These are phyloP conservation scores for Alentia gelatinosa DNA, from an alignment of 2,888 invertebrate genomes.

Conservation along the genomic window DNA sequence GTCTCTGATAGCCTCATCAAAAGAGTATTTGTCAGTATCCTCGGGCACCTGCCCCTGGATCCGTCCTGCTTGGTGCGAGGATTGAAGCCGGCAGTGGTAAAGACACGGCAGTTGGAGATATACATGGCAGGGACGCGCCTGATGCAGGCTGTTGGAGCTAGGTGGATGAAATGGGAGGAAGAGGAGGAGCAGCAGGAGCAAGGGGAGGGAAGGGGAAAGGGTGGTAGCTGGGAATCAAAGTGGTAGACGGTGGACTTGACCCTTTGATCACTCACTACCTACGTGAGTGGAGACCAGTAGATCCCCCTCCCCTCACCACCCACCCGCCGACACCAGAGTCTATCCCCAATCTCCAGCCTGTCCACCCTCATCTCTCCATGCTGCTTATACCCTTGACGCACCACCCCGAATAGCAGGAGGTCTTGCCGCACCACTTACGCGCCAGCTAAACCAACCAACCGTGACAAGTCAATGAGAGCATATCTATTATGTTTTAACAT, in stretches of 20 bases:
- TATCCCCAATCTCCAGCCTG: background rate
- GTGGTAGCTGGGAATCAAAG: background rate
- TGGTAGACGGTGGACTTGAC: background rate
- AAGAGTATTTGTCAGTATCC: slow-evolving; percentile 22
- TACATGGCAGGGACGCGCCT: background rate
- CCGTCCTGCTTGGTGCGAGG: background rate
- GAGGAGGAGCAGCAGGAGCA: background rate
- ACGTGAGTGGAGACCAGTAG: background rate
- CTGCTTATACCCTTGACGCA: background rate
- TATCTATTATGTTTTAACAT: no score
- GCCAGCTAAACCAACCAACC: no score
- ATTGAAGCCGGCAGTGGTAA: background rate
- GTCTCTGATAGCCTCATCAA: slow-evolving; percentile 14
- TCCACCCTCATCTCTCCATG: background rate
- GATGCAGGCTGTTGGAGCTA: background rate
- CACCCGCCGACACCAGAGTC: background rate
- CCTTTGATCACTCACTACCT: background rate
- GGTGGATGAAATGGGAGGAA: background rate
- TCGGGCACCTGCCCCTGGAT: background rate
- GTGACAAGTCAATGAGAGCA: no score
- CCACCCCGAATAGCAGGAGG: no score
- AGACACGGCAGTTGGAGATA: background rate
- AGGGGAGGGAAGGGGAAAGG: background rate
- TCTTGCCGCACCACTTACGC: no score
- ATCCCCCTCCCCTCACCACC: background rate